Evolutionary conservation across 1,140 invertebrate species (phyloP).

Genomic region (Ooceraea biroi): DNA sequence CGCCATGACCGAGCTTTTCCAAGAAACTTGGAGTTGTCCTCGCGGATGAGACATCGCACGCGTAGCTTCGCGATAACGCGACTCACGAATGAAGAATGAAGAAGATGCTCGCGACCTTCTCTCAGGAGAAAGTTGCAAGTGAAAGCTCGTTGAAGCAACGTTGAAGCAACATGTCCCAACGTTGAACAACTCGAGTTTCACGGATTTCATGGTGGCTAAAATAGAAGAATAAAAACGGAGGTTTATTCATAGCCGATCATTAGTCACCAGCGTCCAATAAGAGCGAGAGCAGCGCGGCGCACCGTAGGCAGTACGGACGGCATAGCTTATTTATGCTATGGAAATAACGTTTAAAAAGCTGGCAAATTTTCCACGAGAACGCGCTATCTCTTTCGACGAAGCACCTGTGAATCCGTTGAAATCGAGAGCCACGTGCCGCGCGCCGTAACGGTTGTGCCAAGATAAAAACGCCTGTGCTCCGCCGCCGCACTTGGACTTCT

Average conservation of each 20-base stretch:
- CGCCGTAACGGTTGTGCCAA: conserved; percentile 65
- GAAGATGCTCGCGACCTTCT: not conserved
- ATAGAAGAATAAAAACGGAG: conserved; percentile 10
- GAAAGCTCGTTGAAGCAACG: too few species aligned
- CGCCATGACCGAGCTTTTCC: conserved; percentile 74
- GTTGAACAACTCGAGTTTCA: not conserved
- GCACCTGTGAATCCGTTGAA: conserved; percentile 41
- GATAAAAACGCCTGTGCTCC: conserved; percentile 71
- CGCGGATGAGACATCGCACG: conserved; percentile 1
- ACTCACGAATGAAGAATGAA: not conserved
- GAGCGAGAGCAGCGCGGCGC: not conserved
- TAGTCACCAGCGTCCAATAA: not conserved
- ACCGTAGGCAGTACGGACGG: not conserved
- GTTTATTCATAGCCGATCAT: conserved; percentile 24
- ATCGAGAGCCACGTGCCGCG: conserved; percentile 66
- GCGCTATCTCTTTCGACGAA: conserved; percentile 7
- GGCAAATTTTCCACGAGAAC: conserved; percentile 44
- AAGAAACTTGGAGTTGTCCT: conserved; percentile 40
- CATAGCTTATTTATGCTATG: conserved; percentile 4
- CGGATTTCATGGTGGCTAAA: not conserved
- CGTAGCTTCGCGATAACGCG: conserved; percentile 6
- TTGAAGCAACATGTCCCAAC: too few species aligned
- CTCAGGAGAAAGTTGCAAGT: too few species aligned
- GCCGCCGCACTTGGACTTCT: conserved; percentile 49
- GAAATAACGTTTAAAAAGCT: conserved; percentile 22